Evolutionary conservation across 2,888 invertebrate genomes (phyloP), one percentile per base, ranked within the genome.

Genomic region (Hirudinaria manillensis): DNA sequence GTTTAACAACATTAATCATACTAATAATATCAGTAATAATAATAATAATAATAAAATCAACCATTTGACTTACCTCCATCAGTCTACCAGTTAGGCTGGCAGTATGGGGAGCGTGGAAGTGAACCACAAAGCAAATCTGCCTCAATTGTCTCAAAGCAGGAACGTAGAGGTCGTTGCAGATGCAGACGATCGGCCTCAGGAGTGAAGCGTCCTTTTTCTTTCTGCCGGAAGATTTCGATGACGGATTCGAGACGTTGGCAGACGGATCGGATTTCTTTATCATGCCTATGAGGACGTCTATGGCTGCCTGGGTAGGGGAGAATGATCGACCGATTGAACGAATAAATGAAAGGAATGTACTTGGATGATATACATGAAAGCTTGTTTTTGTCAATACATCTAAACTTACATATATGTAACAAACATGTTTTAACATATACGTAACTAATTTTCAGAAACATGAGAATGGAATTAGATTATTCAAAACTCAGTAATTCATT

Each of bases 101-200:
- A 27, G 77, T 55, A n/a, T 87, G 81, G n/a, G 86, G 82, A 13
- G 88, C 87, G 3, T 83, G 83, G 76, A 87, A 83, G 78, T 89
- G 90, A 7, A 94, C 87, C 7, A 92, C 89, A 77, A 93, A 89
- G 0, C 93, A 90, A 61, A 90, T 88, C 79, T 91, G 90, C 77
- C 93, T 89, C 76, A 96, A 86, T 24, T 91, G 90, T 76, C 94
- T 89, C 77, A 99, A 86, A 0, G 96, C 90, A 0, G 94, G 91
- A 6, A 84, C 84, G 82, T 93, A 98, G 80, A 92, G 88, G 83
- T 98, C 96, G 84, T 99, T 99, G 83, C 98, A 99, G 79, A 98
- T 97, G 83, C 97, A 98, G 79, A 99, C 93, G 51, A 99, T 90
- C 0, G 98, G 98, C 72, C 98, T 87, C 78, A 90, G 89, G 74